A percentile compares a stretch with the other conserved stretches of the same genome.
Conservation (phyloP, 2,113 vertebrate species). For the Perca flavescens region DNA sequence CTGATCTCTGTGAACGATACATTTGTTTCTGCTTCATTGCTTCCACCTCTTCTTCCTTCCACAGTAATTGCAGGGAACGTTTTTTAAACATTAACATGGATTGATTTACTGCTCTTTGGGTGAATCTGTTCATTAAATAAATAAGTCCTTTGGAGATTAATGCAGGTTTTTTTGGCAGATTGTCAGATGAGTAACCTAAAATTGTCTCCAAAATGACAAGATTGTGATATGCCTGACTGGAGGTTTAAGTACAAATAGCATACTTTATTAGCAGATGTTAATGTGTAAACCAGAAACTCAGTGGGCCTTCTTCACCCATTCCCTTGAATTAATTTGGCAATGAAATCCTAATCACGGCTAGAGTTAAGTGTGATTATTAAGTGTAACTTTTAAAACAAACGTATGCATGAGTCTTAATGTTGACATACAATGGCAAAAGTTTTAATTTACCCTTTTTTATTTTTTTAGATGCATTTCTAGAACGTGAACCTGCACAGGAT, state of each 20-base stretch:
- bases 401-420: too few species aligned
- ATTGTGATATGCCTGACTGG: not conserved
- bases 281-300: not conserved
- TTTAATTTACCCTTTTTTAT: not conserved
- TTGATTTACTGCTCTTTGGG: not conserved
- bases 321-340: not conserved
- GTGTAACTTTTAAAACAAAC: not conserved
- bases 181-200: not conserved
- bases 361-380: not conserved
- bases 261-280: not conserved
- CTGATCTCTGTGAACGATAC: not conserved
- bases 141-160: not conserved
- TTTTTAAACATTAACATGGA: constrained; percentile 10
- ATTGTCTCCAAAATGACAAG: not conserved
- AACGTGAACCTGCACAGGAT: not conserved
- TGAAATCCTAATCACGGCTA: not conserved
- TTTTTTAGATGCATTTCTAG: not conserved
- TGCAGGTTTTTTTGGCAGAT: not conserved
- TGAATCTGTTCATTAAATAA: not conserved
- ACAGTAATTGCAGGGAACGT: not conserved
- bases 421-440: not conserved
- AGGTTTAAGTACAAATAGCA: not conserved
- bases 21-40: not conserved
- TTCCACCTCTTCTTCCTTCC: not conserved
- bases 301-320: too few species aligned